Conservation (phyloP, 2,888 invertebrate species). For the Euproctis similis region DNA sequence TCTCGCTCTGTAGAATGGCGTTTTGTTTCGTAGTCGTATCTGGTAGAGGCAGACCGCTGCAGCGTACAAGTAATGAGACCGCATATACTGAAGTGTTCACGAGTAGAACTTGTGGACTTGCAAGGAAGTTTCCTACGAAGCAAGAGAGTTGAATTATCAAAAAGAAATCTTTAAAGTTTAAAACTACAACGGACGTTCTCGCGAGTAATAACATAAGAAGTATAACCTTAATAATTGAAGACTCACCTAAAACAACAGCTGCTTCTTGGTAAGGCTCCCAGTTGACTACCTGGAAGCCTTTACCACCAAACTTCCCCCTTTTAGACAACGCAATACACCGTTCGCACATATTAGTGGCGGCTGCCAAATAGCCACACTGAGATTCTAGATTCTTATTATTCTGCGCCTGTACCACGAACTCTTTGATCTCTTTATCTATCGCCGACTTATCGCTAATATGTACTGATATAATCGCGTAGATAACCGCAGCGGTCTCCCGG, state of each 20-base stretch:
- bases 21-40: slow-evolving; percentile 55
- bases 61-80: slow-evolving; percentile 82
- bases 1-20: slow-evolving; percentile 43
- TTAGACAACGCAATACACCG: slow-evolving; percentile 75
- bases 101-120: slow-evolving; percentile 77
- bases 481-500: slow-evolving; percentile 81
- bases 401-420: slow-evolving; percentile 69
- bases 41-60: slow-evolving; percentile 80
- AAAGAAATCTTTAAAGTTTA: no score
- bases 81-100: slow-evolving; percentile 82
- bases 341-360: slow-evolving; percentile 82
- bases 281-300: slow-evolving; percentile 57
- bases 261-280: slow-evolving; percentile 78
- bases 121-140: slow-evolving; percentile 78
- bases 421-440: slow-evolving; percentile 67
- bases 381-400: slow-evolving; percentile 79
- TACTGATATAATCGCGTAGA: slow-evolving; percentile 84
- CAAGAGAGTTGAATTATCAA: neutral
- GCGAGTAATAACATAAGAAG: no score
- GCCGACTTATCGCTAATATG: slow-evolving; percentile 71
- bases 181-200: no score
- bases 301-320: slow-evolving; percentile 55
- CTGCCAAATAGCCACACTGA: slow-evolving; percentile 86
- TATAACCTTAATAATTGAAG: no score
- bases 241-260: slow-evolving; percentile 76